Conservation (phyloP, 2,888 invertebrate species). For the Drosophila parthenogenetica region DNA sequence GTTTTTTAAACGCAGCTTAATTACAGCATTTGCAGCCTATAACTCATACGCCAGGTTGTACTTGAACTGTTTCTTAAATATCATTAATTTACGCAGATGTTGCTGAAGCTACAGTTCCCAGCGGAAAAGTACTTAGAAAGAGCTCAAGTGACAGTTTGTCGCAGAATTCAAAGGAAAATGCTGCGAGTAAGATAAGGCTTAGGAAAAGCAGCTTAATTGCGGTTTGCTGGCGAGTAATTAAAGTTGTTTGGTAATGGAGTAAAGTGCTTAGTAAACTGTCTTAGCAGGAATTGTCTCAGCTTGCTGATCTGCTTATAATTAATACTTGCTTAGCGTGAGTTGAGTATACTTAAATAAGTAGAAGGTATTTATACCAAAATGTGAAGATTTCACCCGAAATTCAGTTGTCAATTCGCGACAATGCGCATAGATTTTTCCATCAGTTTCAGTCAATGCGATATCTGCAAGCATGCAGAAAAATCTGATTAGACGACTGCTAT, state of each 20-base stretch:
- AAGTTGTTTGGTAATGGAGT: slow-evolving; percentile 21
- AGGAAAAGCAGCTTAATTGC: slow-evolving; percentile 50
- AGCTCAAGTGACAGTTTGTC: slow-evolving; percentile 27
- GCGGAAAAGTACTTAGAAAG: slow-evolving; percentile 18
- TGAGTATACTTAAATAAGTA: too few relatives aligned
- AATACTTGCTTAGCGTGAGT: too few relatives aligned
- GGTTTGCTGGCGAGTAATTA: slow-evolving; percentile 36
- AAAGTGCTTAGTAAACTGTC: slow-evolving; percentile 29
- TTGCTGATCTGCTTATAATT: too few relatives aligned
- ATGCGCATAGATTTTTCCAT: not conserved
- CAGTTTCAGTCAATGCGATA: slow-evolving; percentile 14
- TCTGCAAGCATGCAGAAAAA: slow-evolving; percentile 1
- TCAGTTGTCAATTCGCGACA: slow-evolving; percentile 3
- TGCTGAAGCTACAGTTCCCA: slow-evolving; percentile 6
- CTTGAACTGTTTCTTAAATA: slow-evolving; percentile 15
- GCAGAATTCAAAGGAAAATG: not conserved
- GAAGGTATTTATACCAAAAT: too few relatives aligned
- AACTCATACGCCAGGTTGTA: slow-evolving; percentile 32
- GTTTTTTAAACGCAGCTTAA: slow-evolving; percentile 2
- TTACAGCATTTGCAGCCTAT: slow-evolving; percentile 27
- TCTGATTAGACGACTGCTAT: slow-evolving; percentile 26
- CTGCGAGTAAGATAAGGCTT: not conserved
- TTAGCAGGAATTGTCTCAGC: not conserved
- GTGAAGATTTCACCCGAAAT: too few relatives aligned
- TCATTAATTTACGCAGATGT: slow-evolving; percentile 39